Percentiles rank a stretch among this genome's conserved stretches.
These are phyloP conservation scores for Elymnias hypermnestra DNA, from an alignment of 1,140 invertebrate genomes.

Conservation along the genomic window DNA sequence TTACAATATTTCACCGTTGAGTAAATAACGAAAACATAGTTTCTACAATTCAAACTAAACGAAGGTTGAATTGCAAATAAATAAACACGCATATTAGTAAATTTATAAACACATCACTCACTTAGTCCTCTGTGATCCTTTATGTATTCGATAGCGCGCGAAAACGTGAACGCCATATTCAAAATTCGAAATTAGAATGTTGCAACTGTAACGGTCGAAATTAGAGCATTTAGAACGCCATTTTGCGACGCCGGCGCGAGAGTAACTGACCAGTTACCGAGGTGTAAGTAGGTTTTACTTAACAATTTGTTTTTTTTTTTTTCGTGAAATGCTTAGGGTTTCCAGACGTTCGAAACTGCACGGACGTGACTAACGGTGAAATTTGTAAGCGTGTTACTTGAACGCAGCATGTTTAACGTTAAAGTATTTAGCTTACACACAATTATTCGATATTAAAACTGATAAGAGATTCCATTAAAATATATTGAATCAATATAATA, in stretches of 20 bases:
- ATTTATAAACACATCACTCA: constrained; percentile 32
- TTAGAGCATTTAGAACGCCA: constrained; percentile 22
- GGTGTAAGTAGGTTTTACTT: constrained; percentile 35
- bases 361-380: constrained; percentile 6
- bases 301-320: constrained; percentile 34
- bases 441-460: too few species aligned
- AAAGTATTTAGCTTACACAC: too few species aligned
- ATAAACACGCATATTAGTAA: not conserved
- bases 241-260: constrained; percentile 33
- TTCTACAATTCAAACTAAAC: constrained; percentile 1
- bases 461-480: too few species aligned
- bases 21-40: constrained; percentile 4
- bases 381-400: not conserved
- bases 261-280: constrained; percentile 41
- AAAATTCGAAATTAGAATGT: constrained; percentile 19
- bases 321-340: constrained; percentile 11
- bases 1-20: constrained; percentile 5
- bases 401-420: not conserved
- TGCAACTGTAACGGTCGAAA: constrained; percentile 23
- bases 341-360: constrained; percentile 1
- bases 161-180: constrained; percentile 34
- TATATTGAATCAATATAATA: too few species aligned
- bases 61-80: constrained; percentile 5
- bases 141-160: constrained; percentile 27
- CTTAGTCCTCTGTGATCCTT: constrained; percentile 41